Conservation (phyloP, 2,797 vertebrate species). For the Urophycis tenuis region DNA sequence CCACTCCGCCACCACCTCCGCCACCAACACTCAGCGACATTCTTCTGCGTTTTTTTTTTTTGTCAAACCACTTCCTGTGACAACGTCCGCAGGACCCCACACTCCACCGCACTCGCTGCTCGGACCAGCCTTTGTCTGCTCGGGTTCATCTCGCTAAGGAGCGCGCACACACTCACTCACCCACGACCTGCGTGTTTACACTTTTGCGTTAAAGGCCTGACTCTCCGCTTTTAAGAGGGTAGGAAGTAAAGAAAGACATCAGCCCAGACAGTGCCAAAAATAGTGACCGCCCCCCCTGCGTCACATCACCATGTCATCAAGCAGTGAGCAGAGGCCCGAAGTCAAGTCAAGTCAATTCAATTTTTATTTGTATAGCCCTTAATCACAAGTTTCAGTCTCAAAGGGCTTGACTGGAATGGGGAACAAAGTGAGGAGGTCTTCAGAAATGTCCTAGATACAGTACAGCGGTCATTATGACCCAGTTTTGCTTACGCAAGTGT, state of each 20-base stretch:
- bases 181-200: conserved; percentile 41
- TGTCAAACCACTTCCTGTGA: conserved; percentile 43
- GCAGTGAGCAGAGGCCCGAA: conserved; percentile 41
- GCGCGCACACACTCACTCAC: conserved; percentile 27
- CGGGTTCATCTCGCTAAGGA: conserved; percentile 65
- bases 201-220: conserved; percentile 55
- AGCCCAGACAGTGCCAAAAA: conserved; percentile 32
- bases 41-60: background rate
- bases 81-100: conserved; percentile 53
- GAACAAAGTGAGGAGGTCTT: conserved; percentile 55
- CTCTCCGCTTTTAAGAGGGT: conserved; percentile 64
- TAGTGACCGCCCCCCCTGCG: conserved; percentile 24
- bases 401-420: background rate
- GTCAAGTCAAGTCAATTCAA: no score
- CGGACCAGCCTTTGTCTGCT: conserved; percentile 46
- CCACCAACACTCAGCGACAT: background rate
- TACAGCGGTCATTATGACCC: conserved; percentile 76
- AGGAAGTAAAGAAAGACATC: conserved; percentile 64
- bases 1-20: no score
- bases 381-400: no score
- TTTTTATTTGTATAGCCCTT: no score
- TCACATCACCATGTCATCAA: conserved; percentile 10
- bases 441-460: conserved; percentile 72
- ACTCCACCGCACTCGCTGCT: conserved; percentile 16
- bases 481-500: conserved; percentile 71